Percentiles rank a stretch among this genome's conserved stretches.
Conservation (phyloP, 2,113 vertebrate genomes). For the Desmodus rotundus region DNA sequence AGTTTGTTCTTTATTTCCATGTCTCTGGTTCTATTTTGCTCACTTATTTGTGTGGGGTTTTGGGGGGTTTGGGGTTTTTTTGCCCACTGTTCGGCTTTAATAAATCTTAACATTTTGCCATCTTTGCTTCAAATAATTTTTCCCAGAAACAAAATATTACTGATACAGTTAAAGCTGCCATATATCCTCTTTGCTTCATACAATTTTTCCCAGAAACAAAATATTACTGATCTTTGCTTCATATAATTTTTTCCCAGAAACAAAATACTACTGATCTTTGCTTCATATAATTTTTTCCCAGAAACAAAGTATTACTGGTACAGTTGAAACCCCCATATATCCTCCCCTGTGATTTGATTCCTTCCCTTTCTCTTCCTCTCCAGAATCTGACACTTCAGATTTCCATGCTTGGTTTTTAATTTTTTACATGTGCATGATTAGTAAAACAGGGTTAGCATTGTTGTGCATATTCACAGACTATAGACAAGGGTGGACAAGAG, state of each 20-base stretch:
- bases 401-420: not conserved
- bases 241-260: not conserved
- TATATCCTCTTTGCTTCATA: not conserved
- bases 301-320: not conserved
- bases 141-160: not conserved
- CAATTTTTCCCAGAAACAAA: not conserved
- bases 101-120: not conserved
- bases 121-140: not conserved
- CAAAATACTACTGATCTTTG: not conserved
- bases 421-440: not conserved
- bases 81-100: not conserved
- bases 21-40: no score
- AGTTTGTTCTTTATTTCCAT: no score
- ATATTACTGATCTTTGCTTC: not conserved
- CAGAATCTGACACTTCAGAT: not conserved
- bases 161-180: not conserved
- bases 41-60: no score
- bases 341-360: not conserved
- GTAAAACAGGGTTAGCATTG: not conserved
- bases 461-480: not conserved
- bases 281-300: not conserved
- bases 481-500: not conserved
- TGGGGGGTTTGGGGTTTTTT: no score
- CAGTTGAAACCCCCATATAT: not conserved
- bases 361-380: not conserved